Percentiles rank a stretch among this genome's conserved stretches.
Conservation (phyloP, 2,888 invertebrate genomes). For the Asteroscopus sphinx region DNA sequence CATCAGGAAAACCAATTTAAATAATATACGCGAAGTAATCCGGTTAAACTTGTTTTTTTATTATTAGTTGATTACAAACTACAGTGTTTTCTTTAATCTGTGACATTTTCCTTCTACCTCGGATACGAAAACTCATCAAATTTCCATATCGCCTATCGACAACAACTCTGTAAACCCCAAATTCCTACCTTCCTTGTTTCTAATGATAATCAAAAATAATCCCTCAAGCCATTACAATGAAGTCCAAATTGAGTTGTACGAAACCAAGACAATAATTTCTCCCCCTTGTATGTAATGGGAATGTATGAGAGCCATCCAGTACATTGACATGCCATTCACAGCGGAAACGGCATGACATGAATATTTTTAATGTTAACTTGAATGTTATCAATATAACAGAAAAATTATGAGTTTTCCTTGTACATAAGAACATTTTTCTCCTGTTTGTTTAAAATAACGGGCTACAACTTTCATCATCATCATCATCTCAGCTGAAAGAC, state of each 20-base stretch:
- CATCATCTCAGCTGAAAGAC: too few relatives aligned
- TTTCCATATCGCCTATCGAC: slow-evolving; percentile 5
- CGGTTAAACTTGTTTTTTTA: too few relatives aligned
- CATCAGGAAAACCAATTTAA: too few relatives aligned
- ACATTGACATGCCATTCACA: slow-evolving; percentile 10
- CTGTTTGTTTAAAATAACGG: too few relatives aligned
- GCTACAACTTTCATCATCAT: too few relatives aligned
- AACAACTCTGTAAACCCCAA: slow-evolving; percentile 2
- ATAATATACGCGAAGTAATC: too few relatives aligned
- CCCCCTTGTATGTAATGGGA: background rate
- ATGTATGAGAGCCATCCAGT: slow-evolving; percentile 4
- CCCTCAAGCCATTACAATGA: background rate
- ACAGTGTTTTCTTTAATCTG: too few relatives aligned
- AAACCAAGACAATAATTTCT: slow-evolving; percentile 19
- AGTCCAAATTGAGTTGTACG: slow-evolving; percentile 8
- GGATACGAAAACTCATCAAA: slow-evolving; percentile 13
- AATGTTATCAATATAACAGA: slow-evolving; percentile 9
- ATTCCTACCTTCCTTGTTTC: background rate
- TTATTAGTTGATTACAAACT: too few relatives aligned
- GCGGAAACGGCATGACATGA: slow-evolving; percentile 5
- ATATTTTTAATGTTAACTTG: slow-evolving; percentile 24
- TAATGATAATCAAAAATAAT: slow-evolving; percentile 27
- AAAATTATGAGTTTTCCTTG: too few relatives aligned
- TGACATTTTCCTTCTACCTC: slow-evolving; percentile 1
- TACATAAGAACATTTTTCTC: too few relatives aligned